Evolutionary conservation across 2,113 vertebrate genomes (phyloP), one percentile per base, ranked within the genome.

Genomic region (Daubentonia madagascariensis): DNA sequence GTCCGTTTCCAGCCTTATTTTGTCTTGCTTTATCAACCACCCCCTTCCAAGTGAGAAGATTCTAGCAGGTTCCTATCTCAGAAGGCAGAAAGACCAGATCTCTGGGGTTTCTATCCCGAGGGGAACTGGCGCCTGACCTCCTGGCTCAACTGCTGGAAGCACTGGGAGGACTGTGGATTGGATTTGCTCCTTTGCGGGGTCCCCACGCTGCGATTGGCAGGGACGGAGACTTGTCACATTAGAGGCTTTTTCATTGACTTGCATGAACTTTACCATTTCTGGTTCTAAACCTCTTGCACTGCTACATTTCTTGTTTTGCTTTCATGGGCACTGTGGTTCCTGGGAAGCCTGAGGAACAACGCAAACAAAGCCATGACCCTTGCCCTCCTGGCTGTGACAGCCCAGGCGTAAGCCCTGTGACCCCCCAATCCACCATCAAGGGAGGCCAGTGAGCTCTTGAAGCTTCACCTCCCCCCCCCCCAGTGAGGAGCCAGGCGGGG

Each of bases 161-260:
- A 23, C 22, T 37, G 3, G 5, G 6, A 63, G 48, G 40, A 50
- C 37, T 0, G 2, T 0, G 14, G 45, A 57, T 7, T 23, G 50
- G 67, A 54, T 1, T 28, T 43, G 25, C 43, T 65, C 79, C 43
- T 1, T 17, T 35, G 25, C 4, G 3, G 35, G 59, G 43, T 54
- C 20, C n/a, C 59, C 84, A 11, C 43, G 5, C 72, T 0, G 3
- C 0, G 22, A 50, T 12, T 5, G 16, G 30, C 28, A 1, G 61
- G 40, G 18, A 7, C 16, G 6, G 37, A 37, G 59, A 73, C 17
- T 35, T 3, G 57, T 18, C 0, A 5, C 11, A 0, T 2, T 1
- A 0, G 0, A 32, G 85, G 30, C 52, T 43, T 70, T 30, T 18
- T 32, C 14, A 7, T 23, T 48, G 43, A 79, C 57, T 78, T 32